Evolutionary conservation across 2,113 vertebrate genomes (phyloP), one percentile per base, ranked within the genome.

Genomic region (Otis tarda): DNA sequence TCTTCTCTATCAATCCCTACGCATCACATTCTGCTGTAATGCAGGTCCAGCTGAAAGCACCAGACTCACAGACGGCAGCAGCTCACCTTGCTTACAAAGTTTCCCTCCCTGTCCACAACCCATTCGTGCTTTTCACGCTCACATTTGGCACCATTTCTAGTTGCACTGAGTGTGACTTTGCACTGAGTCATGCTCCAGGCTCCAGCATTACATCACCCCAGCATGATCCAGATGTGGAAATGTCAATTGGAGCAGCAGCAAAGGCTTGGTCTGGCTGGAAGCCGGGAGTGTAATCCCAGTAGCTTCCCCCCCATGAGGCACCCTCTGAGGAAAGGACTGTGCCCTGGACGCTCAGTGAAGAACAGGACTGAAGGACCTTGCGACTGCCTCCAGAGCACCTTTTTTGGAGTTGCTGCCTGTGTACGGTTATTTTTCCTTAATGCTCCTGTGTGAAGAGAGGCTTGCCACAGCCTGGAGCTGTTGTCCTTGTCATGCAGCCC

Each of bases 301-400:
- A 67, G 55, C 20, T 86, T 73, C 21, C 11, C 20, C 4, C 1
- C 30, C 39, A 27, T 49, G 53, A 75, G 39, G 37, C 14, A 69
- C 7, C 24, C 41, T 83, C 47, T n/a, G 20, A 92, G n/a, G 37
- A 79, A 53, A 64, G 19, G 20, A 31, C 21, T 2, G 0, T 83
- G 21, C 23, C 28, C 61, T 64, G 30, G 10, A 28, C 84, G 14
- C 20, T 55, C 50, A 7, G 17, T 8, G 45, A 78, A 69, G 49
- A 80, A 16, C 16, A 39, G 24, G 30, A 18, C 31, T 18, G 57
- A 79, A 63, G n/a, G 31, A 59, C 19, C 10, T 61, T 28, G 4
- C 1, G 2, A 60, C 22, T 83, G 45, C 33, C 47, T 59, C n/a
- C 0, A 0, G 28, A 83, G 68, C 60, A 70, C 14, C 15, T 73